A percentile compares a stretch with the other conserved stretches of the same genome.
phyloP scores from a whole-genome alignment of 2,888 invertebrate species.

The Drosophila suboccidentalis region DNA sequence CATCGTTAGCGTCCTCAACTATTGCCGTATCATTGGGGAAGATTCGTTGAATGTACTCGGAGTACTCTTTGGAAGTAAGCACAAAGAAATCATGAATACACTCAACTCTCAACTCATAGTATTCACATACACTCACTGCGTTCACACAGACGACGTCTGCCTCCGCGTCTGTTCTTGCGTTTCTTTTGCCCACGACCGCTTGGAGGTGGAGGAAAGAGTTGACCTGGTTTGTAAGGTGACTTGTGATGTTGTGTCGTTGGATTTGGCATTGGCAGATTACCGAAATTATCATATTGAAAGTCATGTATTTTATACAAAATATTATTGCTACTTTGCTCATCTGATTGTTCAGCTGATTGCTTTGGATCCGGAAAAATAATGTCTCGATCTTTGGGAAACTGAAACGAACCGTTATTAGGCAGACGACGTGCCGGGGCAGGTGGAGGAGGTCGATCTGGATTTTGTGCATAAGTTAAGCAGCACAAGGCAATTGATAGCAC shows the following conservation, averaged over 20 bases:
- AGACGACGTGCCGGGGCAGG: not conserved
- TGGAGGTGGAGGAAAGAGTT: conserved; percentile 64
- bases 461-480: conserved; percentile 19
- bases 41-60: conserved; percentile 81
- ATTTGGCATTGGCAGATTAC: conserved; percentile 43
- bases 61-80: conserved; percentile 71
- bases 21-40: conserved; percentile 77
- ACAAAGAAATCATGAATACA: not conserved
- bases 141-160: conserved; percentile 69
- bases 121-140: conserved; percentile 59
- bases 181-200: conserved; percentile 34
- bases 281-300: conserved; percentile 18
- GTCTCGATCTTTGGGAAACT: conserved; percentile 59
- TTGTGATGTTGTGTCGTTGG: conserved; percentile 9
- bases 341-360: conserved; percentile 9
- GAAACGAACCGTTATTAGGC: conserved; percentile 3
- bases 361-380: conserved; percentile 50
- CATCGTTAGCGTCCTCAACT: conserved; percentile 72
- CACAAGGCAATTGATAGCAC: conserved; percentile 37
- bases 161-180: conserved; percentile 18
- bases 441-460: not conserved
- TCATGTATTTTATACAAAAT: conserved; percentile 47
- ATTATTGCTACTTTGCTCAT: conserved; percentile 2
- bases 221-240: conserved; percentile 49
- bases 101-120: not conserved